Base-by-base conservation (phyloP, 2,113 vertebrate genomes). In the Pampusana beccarii region DNA sequence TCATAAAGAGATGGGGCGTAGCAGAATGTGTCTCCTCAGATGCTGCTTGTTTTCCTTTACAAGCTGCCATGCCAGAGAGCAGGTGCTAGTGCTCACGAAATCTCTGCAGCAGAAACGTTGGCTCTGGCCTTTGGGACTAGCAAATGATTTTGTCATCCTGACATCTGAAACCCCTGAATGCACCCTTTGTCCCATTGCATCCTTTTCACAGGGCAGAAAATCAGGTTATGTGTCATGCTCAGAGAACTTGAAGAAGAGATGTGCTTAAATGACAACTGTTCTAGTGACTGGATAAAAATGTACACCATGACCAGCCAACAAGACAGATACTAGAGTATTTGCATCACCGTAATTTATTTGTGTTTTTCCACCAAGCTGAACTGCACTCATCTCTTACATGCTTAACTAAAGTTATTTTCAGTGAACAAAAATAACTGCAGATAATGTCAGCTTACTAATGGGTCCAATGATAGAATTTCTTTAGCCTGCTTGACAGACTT, bases 71-170 rank as follows among this genome's bases (percentile, higher is more conserved):
- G 61, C 71, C 3, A 16, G 61, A 82, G 24, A 94, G 72, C 94
- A 97, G 93, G 93, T 95, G 78, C 74, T 97, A 36, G 31, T 33
- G 51, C 56, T 86, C 34, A 53, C 42, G 33, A 71, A 92, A 79
- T 66, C 61, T 96, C 67, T 94, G 18, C 53, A 87, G 69, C 57
- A 66, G 40, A 90, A 91, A 90, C 64, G 80, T 21, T 79, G 77
- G 60, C 24, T 97, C 88, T 96, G 78, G 90, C 96, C 88, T 97
- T 92, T 97, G 94, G 88, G 96, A 96, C 15, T 29, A 28, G 57
- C 36, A 94, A 96, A 96, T 94, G 84, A 91, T 89, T 93, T 97
- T 95, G 82, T 96, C 95, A 91, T 94, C n/a, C 34, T 97, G 96
- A 97, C 94, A 95, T 95, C 50, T 88, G 80, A 95, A 97, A 88